phyloP scores from a whole-genome alignment of 2,113 vertebrate species.

The Micronycteris hirsuta region DNA sequence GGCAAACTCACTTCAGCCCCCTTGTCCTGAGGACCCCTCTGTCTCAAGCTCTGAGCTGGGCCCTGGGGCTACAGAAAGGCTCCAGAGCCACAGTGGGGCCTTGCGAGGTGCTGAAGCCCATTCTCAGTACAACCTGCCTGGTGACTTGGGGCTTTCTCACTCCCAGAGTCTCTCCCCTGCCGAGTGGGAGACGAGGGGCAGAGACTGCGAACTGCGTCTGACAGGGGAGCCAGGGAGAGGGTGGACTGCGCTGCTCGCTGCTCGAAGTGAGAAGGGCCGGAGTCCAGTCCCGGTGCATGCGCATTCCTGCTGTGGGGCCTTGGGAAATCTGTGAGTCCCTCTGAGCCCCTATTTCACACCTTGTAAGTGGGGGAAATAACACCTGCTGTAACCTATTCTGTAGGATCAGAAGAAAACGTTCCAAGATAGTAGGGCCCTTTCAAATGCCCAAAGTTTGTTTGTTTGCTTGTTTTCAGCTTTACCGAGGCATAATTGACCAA shows the following conservation, averaged over 20 bases:
- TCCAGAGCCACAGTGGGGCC: no score
- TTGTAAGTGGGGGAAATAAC: not conserved
- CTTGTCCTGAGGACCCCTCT: no score
- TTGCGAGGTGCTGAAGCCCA: not conserved
- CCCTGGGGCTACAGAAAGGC: not conserved
- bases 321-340: no score
- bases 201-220: not conserved
- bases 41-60: not conserved
- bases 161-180: not conserved
- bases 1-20: not conserved
- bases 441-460: not conserved
- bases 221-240: not conserved
- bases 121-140: not conserved
- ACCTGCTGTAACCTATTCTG: not conserved
- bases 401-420: not conserved
- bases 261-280: accelerated
- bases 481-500: not conserved
- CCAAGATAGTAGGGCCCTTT: not conserved
- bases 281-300: not conserved
- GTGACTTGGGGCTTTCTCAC: not conserved
- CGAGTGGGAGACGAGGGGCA: not conserved
- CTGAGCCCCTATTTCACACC: not conserved
- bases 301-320: no score
- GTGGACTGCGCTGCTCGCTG: accelerated
- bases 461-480: not conserved